Percentiles rank a stretch among this genome's conserved stretches.
phyloP scores from a whole-genome alignment of 2,888 invertebrate genomes.

The Branchipolynoe longqiensis region DNA sequence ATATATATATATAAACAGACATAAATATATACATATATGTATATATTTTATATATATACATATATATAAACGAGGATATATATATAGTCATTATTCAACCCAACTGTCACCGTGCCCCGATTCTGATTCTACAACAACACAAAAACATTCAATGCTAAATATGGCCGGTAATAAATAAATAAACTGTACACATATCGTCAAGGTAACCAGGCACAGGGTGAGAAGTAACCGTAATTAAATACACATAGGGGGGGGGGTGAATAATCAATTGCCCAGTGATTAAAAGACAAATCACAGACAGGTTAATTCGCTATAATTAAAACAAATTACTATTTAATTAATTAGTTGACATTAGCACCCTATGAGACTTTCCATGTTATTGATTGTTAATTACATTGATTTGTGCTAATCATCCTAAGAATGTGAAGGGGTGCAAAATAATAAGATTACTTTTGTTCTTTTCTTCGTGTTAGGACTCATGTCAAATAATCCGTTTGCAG shows the following conservation, averaged over 20 bases:
- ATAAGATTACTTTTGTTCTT: too few relatives aligned
- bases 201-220: neutral
- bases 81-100: neutral
- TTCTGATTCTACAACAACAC: conserved; percentile 6
- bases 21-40: too few relatives aligned
- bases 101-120: neutral
- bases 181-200: conserved; percentile 27
- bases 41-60: too few relatives aligned
- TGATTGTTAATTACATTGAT: too few relatives aligned
- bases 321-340: neutral
- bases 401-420: too few relatives aligned
- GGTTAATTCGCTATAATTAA: too few relatives aligned
- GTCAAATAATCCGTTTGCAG: too few relatives aligned
- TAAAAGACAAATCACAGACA: neutral
- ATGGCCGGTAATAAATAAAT: conserved; percentile 40
- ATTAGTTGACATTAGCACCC: neutral
- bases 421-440: too few relatives aligned
- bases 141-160: neutral
- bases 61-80: too few relatives aligned
- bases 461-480: too few relatives aligned
- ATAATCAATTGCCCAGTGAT: neutral
- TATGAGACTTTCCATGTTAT: neutral
- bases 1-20: too few relatives aligned
- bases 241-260: neutral
- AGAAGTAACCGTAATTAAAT: neutral